Evolutionary conservation across 2,888 invertebrate genomes (phyloP).

Genomic region (Caprella mutica): DNA sequence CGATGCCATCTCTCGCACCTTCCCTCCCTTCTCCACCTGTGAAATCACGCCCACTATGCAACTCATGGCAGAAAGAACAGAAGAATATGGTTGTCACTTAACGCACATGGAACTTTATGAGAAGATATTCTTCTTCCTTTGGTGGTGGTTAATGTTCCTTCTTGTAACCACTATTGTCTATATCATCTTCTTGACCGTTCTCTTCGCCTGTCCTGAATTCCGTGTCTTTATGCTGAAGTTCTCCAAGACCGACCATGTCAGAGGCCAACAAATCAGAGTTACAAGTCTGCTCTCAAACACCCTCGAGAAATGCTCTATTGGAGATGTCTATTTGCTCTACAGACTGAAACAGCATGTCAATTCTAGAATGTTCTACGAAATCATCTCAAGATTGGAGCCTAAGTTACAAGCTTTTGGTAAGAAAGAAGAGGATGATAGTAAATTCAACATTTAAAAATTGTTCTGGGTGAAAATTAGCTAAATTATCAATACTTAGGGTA

Average conservation of each 20-base stretch:
- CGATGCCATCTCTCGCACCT: constrained; percentile 31
- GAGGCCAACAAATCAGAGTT: no score
- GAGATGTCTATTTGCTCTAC: constrained; percentile 26
- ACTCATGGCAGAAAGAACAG: constrained; percentile 21
- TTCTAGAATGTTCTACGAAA: no score
- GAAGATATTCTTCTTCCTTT: constrained; percentile 28
- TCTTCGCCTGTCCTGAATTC: constrained; percentile 20
- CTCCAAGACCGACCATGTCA: no score
- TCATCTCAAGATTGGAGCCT: no score
- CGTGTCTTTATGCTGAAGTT: constrained; percentile 19
- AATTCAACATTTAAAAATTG: no score
- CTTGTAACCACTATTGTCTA: constrained; percentile 18
- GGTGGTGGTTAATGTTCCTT: constrained; percentile 30
- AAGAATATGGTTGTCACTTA: constrained; percentile 28
- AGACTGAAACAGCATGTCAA: constrained; percentile 27
- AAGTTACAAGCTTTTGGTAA: no score
- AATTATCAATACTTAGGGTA: no score
- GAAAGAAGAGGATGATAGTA: no score
- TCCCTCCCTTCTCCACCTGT: constrained; percentile 30
- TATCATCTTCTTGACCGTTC: constrained; percentile 21
- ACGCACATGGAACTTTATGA: constrained; percentile 33
- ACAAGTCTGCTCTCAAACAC: no score
- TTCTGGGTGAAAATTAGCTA: no score
- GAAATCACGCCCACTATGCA: constrained; percentile 22
- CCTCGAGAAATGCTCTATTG: constrained; percentile 18